These are phyloP conservation scores for Chauna torquata DNA, from an alignment of 2,113 vertebrate species.

Conservation along the genomic window DNA sequence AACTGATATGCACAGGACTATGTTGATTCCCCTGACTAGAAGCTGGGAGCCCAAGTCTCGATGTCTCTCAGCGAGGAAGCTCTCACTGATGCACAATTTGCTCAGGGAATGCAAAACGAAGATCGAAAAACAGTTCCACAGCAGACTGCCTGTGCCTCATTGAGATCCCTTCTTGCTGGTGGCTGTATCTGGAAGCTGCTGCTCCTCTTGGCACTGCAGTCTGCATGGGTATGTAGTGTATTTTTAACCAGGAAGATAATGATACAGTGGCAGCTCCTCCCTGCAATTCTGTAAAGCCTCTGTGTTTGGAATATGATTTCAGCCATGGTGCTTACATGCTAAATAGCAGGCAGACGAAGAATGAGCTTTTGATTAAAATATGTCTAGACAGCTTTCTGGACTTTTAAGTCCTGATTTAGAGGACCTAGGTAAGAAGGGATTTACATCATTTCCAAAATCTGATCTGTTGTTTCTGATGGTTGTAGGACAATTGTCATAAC, in stretches of 20 bases:
- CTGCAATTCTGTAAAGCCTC: slow-evolving; percentile 37
- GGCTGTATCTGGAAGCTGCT: not conserved
- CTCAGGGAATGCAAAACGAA: not conserved
- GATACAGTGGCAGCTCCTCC: not conserved
- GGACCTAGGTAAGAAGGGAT: not conserved
- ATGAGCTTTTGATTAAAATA: slow-evolving; percentile 46
- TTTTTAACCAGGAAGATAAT: slow-evolving; percentile 55
- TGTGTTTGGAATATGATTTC: not conserved
- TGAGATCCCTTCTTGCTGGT: not conserved
- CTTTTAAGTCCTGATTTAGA: not conserved
- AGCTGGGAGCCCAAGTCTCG: not conserved
- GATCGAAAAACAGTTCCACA: not conserved
- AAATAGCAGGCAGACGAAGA: slow-evolving; percentile 1
- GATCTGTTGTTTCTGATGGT: not conserved
- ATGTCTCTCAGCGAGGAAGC: not conserved
- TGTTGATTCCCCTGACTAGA: not conserved
- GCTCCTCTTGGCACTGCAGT: not conserved
- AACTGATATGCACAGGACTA: not conserved
- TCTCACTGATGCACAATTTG: not conserved
- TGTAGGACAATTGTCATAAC: not conserved
- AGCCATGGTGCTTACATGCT: not conserved
- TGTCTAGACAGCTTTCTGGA: not conserved
- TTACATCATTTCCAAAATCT: not conserved
- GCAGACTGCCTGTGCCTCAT: not conserved
- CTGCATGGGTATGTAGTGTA: not conserved